phyloP scores from a whole-genome alignment of 2,888 invertebrate species.

The Listrodromus nycthemerus region DNA sequence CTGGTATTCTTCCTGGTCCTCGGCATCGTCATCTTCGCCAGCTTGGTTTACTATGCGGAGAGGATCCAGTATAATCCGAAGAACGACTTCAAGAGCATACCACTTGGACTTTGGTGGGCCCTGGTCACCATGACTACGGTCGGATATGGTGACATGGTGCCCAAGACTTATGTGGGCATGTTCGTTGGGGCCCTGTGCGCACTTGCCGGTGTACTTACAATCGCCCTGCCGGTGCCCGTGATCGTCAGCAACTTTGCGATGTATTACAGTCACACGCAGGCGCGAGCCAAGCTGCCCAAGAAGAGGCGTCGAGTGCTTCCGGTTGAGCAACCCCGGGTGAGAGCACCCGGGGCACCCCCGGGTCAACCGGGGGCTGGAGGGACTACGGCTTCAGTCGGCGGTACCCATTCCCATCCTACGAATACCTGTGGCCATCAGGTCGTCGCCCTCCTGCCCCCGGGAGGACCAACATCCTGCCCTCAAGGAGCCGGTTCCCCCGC shows the following conservation, averaged over 20 bases:
- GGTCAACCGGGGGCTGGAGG: conserved; percentile 80
- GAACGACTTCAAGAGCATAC: conserved; percentile 99
- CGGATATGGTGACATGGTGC: conserved; percentile 99
- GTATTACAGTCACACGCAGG: conserved; percentile 98
- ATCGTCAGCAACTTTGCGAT: conserved; percentile 99
- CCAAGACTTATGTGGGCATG: conserved; percentile 99
- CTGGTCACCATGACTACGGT: conserved; percentile 99
- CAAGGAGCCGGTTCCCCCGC: conserved; percentile 83
- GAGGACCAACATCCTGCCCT: conserved; percentile 78
- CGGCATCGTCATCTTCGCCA: conserved; percentile 97
- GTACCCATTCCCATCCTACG: conserved; percentile 69
- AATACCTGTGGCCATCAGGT: conserved; percentile 74
- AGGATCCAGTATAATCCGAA: conserved; percentile 97
- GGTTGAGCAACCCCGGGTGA: conserved; percentile 92
- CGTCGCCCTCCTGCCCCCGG: conserved; percentile 70
- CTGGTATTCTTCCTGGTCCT: conserved; percentile 98
- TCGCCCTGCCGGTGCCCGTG: conserved; percentile 99
- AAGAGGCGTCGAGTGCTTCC: conserved; percentile 98
- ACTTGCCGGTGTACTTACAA: conserved; percentile 98
- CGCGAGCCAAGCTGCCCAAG: conserved; percentile 99
- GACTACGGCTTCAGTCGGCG: conserved; percentile 77
- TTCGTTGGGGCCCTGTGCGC: conserved; percentile 99
- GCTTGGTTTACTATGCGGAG: conserved; percentile 99
- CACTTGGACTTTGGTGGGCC: conserved; percentile 99
- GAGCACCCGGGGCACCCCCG: conserved; percentile 84